These are phyloP conservation scores for Parapsyche elsis DNA, from an alignment of 1,140 invertebrate genomes.

Conservation along the genomic window DNA sequence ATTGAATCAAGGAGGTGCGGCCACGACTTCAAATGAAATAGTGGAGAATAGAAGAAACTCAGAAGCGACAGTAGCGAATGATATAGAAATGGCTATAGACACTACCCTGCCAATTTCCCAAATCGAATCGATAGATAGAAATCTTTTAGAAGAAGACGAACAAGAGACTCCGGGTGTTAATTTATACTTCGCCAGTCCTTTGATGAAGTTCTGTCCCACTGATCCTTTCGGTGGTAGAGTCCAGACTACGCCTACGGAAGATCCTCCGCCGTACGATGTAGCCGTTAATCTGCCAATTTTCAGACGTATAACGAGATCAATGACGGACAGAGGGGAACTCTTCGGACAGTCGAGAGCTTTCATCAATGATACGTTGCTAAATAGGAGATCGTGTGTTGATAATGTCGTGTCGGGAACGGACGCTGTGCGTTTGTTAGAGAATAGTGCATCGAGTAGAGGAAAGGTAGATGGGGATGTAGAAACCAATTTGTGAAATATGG, in stretches of 20 bases:
- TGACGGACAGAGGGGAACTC: conserved; percentile 60
- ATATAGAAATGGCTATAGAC: conserved; percentile 7
- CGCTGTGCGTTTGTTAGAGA: conserved; percentile 49
- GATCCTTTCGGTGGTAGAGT: conserved; percentile 72
- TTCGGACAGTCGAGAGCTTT: conserved; percentile 60
- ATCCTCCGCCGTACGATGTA: conserved; percentile 67
- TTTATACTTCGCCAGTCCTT: conserved; percentile 72
- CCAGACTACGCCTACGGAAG: conserved; percentile 66
- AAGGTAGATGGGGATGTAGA: conserved; percentile 47
- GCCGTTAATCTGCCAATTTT: conserved; percentile 67
- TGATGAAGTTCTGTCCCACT: conserved; percentile 70
- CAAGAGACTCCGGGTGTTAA: conserved; percentile 59
- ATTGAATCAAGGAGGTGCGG: conserved; percentile 38
- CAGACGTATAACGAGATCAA: conserved; percentile 66
- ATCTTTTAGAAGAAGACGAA: conserved; percentile 57
- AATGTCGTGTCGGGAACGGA: conserved; percentile 53
- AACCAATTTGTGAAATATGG: conserved; percentile 53
- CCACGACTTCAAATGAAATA: not conserved
- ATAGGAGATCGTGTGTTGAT: conserved; percentile 66
- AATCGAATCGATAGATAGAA: conserved; percentile 53
- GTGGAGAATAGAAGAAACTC: not conserved
- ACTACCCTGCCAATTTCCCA: conserved; percentile 43
- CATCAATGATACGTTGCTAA: conserved; percentile 64
- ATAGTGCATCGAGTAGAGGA: conserved; percentile 29
- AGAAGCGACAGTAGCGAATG: conserved; percentile 17